Evolutionary conservation across 1,140 invertebrate species (phyloP).

Genomic region (Trialeurodes vaporariorum): DNA sequence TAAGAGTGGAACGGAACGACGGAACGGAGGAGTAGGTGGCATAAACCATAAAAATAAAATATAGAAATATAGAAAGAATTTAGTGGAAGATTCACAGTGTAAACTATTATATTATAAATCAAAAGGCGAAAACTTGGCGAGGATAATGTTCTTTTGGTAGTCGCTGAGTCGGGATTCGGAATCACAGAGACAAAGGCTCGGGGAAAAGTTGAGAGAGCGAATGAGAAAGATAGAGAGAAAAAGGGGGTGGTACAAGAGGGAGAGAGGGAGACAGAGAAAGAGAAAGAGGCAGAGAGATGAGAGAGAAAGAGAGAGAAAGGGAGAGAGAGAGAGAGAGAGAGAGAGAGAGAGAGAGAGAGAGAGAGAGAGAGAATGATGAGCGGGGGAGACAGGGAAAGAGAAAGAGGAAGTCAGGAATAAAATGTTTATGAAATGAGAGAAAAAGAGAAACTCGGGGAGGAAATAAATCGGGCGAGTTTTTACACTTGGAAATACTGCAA

Average conservation of each 20-base stretch:
- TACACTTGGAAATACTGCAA: neutral
- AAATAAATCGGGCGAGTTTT: neutral
- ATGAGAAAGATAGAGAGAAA: neutral
- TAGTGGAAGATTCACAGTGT: neutral
- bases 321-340: neutral
- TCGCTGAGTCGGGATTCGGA: neutral
- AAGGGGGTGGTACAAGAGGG: too few species aligned
- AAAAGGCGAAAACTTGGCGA: neutral
- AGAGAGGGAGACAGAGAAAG: neutral
- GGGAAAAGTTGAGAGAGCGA: neutral
- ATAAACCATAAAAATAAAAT: conserved; percentile 1
- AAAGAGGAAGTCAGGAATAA: neutral
- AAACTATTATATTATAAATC: neutral
- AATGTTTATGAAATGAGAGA: neutral
- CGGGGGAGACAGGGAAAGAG: neutral
- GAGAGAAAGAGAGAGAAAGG: neutral
- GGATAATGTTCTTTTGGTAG: neutral
- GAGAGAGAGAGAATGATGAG: too few species aligned
- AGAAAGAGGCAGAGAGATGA: neutral
- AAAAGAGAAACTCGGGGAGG: neutral
- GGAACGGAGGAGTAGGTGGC: neutral
- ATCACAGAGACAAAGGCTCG: neutral
- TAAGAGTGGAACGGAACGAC: neutral
- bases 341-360: too few species aligned
- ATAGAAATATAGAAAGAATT: conserved; percentile 1